Evolutionary conservation across 2,888 invertebrate species (phyloP), one percentile per base, ranked within the genome.

Genomic region (Tridacna crocea): DNA sequence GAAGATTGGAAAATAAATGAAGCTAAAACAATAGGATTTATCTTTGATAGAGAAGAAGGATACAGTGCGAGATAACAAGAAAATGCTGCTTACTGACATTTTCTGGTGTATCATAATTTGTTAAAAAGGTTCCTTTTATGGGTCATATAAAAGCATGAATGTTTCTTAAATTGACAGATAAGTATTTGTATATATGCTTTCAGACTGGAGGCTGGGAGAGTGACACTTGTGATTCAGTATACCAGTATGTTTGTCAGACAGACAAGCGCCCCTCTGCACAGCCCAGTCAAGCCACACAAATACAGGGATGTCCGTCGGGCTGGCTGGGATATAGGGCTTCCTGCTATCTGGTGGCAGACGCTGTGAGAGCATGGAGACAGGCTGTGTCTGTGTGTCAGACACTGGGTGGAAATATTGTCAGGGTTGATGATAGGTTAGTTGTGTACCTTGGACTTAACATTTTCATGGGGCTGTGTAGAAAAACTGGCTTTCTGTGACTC

Each of bases 201-300:
- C 60, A 73, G 73, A 73, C 73, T 2, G 73, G 60, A 22, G 73
- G 73, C 19, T 92, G 92, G 92, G 88, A 86, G 74, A 90, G 90
- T 73, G 88, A 87, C 55, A 77, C 86, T 27, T 92, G 91, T 87
- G 89, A 89, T 27, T 73, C 82, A 13, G 68, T 65, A 4, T 77
- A 90, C 75, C 82, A 87, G 70, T 92, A 88, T 78, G 74, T 92
- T 2, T 92, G 92, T 84, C 85, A 90, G 87, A 87, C 83, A 68
- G 83, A 83, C 36, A 90, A 90, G 81, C 75, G 79, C 19, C 77
- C 89, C 3, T 84, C 92, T 1, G 73, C 74, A 26, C 70, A 83
- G 61, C 89, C 89, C 0, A 84, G 87, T 26, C 72, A 84, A 0
- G 82, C 88, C 0, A 73, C 83, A 4, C n/a, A 70, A 13, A 73